Base-by-base conservation (phyloP, 2,797 vertebrate species). In the Alcedo quadribrachys region DNA sequence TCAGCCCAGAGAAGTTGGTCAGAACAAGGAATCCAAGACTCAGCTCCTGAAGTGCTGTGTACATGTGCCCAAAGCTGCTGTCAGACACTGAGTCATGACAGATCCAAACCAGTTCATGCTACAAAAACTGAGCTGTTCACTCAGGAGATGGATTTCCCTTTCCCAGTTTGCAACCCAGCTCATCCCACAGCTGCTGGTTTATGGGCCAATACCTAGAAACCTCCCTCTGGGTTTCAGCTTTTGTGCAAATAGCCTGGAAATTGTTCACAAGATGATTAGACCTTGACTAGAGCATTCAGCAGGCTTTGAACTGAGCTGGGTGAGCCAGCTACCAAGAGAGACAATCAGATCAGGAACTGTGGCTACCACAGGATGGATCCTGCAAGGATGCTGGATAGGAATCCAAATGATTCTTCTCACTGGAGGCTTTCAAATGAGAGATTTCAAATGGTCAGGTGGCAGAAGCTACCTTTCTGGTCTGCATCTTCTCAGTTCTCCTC, bases 401-500 rank as follows among this genome's bases (percentile, higher is more conserved):
- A 66, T 9, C 40, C 21, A 22, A 32, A 11, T 4, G 24, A 25
- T 46, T 51, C 71, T 24, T 18, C 6, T 6, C 45, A 6, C 30
- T 2, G 40, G 5, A n/a, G 17, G 19, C 77, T 3, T 43, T 28
- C 19, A 43, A 77, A 14, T 6, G 27, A 33, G 21, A 30, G n/a
- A 69, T 28, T 37, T 25, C 32, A 58, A 61, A 6, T 40, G 45
- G 28, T 19, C 15, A 83, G 58, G 40, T 70, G 2, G 83, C 45
- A 43, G 30, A 54, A 18, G 30, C 93, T 97, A 99, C 99, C 98
- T 99, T 99, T 96, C 99, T 98, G 17, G 99, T 99, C 97, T 99
- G 99, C 99, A 99, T 99, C 96, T 99, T 99, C 97, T 99, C 99
- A 2, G 98, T 99, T 90, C 99, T 98, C 63, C 99, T 98, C 15